phyloP scores from a whole-genome alignment of 2,797 vertebrate genomes.

The Rallus crepitans region DNA sequence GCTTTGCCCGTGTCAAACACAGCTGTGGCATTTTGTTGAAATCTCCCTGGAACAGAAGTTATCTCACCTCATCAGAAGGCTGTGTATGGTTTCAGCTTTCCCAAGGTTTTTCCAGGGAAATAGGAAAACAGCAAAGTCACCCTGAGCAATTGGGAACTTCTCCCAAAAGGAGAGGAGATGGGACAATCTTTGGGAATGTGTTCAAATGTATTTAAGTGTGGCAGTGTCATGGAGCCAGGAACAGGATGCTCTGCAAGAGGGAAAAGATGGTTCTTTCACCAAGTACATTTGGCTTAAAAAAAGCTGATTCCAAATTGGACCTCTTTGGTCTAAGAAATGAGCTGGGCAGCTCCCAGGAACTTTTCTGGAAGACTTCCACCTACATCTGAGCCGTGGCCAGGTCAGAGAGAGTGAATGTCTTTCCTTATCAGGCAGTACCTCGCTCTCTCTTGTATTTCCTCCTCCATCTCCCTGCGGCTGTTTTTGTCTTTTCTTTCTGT shows the following conservation, averaged over 20 bases:
- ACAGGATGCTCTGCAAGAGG: background rate
- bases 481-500: background rate
- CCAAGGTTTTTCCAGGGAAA: background rate
- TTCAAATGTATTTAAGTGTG: background rate
- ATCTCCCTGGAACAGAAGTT: conserved; percentile 36
- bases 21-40: conserved; percentile 43
- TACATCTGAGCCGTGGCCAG: background rate
- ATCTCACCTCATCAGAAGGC: conserved; percentile 54
- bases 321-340: background rate
- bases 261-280: background rate
- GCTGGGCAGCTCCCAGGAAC: background rate
- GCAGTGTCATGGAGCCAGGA: background rate
- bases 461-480: background rate
- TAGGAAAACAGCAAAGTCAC: background rate
- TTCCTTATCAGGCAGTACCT: background rate
- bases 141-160: background rate
- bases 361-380: background rate
- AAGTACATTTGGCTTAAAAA: background rate
- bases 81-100: background rate
- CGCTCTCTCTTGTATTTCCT: background rate
- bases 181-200: background rate
- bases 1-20: background rate
- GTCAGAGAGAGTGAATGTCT: background rate
- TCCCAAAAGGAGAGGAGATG: background rate
- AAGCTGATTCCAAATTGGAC: background rate